Base-by-base conservation (phyloP, 2,113 vertebrate genomes). In the Centropus unirufus region DNA sequence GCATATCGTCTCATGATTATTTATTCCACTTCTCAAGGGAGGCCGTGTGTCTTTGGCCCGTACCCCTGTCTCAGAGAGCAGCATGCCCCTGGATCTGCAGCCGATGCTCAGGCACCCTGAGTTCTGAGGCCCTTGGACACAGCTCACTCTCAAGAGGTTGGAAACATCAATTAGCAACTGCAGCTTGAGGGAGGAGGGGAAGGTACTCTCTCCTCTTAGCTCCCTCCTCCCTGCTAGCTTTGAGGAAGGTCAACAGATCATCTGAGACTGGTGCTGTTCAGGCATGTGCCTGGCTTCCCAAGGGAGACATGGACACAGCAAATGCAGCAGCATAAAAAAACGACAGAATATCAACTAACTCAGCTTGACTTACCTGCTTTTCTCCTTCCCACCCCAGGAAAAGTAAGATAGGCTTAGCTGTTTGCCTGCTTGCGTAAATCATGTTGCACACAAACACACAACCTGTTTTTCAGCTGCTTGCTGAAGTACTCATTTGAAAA, bases 291-390 rank as follows among this genome's bases (percentile, higher is more conserved):
- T 0, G 0, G 42, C 64, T 78, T 66, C 47, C 55, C 46, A 5
- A 47, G 47, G 32, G 36, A 62, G 22, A 27, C 6, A 9, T 0
- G 1, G 22, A 27, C 0, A 2, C 61, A 0, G 11, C 17, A 6
- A 66, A 42, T 5, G 15, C 52, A 87, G 14, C 14, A 58, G 29
- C 22, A 24, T 42, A 47, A 66, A 68, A 78, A 81, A 81, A 29
- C 19, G 54, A 26, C 27, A 74, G 27, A 74, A 5, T 54, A 15
- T 51, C 30, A 73, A 6, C 36, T 62, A 57, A n/a, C 18, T 18
- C 24, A 23, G 7, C 9, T 34, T 69, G 15, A 12, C 1, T 69
- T 70, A 34, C 22, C 12, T 84, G 69, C 14, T 89, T 91, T 78
- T 39, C 32, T 78, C 9, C 19, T 78, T 84, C 22, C 20, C 32